Evolutionary conservation across 2,797 vertebrate species (phyloP).

Genomic region (Phaenicophaeus curvirostris): DNA sequence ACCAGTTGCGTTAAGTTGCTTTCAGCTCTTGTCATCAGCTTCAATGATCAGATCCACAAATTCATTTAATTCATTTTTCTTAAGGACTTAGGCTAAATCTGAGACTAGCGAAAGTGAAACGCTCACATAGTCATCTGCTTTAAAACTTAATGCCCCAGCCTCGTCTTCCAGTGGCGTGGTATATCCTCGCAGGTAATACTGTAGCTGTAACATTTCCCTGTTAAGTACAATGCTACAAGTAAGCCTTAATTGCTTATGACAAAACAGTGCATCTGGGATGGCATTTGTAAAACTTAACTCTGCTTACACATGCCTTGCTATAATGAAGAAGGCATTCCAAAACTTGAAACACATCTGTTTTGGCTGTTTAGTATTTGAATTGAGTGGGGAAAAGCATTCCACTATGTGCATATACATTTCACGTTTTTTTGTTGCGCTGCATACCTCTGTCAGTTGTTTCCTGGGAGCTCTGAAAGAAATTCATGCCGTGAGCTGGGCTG

Average conservation of each 20-base stretch:
- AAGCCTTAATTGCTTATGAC: not conserved
- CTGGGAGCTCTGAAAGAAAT: not conserved
- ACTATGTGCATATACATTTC: accelerated
- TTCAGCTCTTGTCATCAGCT: not conserved
- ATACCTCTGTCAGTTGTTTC: not conserved
- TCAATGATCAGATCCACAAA: not conserved
- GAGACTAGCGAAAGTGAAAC: not conserved
- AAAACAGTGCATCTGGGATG: not conserved
- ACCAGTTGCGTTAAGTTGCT: not conserved
- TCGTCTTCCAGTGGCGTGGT: not conserved
- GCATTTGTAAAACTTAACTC: not conserved
- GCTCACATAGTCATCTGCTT: not conserved
- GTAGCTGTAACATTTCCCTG: not conserved
- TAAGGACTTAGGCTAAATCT: not conserved
- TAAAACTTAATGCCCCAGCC: not conserved
- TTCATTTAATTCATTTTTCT: not conserved
- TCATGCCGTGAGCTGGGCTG: accelerated
- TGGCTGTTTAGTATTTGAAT: not conserved
- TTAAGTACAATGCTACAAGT: not conserved
- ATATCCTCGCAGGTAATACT: not conserved
- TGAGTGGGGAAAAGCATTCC: not conserved
- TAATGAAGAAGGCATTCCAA: not conserved
- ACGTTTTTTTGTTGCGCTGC: not conserved
- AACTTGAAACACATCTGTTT: not conserved
- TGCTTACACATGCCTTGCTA: not conserved